A percentile compares a stretch with the other conserved stretches of the same genome.
Conservation (phyloP, 2,888 invertebrate genomes). For the Plagodis dolabraria region DNA sequence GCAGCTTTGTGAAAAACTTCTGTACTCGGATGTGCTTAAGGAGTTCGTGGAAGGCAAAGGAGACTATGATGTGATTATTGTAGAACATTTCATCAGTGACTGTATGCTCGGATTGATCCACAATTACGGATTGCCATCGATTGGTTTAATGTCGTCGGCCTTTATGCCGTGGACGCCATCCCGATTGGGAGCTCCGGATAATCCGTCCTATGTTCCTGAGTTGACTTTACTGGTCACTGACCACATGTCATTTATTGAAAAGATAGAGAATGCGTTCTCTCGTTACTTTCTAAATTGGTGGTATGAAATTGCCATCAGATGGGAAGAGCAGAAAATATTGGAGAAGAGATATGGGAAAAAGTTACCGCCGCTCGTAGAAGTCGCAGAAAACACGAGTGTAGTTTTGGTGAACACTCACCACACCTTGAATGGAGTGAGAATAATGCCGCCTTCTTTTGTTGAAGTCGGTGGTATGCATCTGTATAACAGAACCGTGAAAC, state of each 20-base stretch:
- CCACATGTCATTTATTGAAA: conserved; percentile 67
- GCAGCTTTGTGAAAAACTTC: conserved; percentile 49
- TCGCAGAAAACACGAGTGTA: conserved; percentile 72
- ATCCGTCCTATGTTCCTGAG: conserved; percentile 67
- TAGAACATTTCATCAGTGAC: conserved; percentile 78
- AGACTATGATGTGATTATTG: conserved; percentile 75
- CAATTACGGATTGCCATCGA: conserved; percentile 65
- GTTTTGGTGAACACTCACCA: conserved; percentile 77
- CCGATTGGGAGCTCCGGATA: conserved; percentile 66
- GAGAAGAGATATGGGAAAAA: conserved; percentile 58
- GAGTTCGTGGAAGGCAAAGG: conserved; percentile 55
- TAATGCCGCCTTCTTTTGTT: conserved; percentile 70
- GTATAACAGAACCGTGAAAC: conserved; percentile 44
- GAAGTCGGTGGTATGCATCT: conserved; percentile 83
- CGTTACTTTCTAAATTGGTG: conserved; percentile 44
- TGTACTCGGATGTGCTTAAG: conserved; percentile 53
- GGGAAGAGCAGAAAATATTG: conserved; percentile 54
- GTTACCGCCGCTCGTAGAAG: conserved; percentile 60
- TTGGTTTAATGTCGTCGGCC: conserved; percentile 67
- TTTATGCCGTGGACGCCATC: conserved; percentile 65
- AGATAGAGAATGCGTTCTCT: conserved; percentile 69
- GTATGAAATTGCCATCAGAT: conserved; percentile 49
- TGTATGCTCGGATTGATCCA: conserved; percentile 74
- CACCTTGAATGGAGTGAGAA: conserved; percentile 66
- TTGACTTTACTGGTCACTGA: conserved; percentile 53